Conservation (phyloP, 2,888 invertebrate genomes). For the Chironomus tentans region DNA sequence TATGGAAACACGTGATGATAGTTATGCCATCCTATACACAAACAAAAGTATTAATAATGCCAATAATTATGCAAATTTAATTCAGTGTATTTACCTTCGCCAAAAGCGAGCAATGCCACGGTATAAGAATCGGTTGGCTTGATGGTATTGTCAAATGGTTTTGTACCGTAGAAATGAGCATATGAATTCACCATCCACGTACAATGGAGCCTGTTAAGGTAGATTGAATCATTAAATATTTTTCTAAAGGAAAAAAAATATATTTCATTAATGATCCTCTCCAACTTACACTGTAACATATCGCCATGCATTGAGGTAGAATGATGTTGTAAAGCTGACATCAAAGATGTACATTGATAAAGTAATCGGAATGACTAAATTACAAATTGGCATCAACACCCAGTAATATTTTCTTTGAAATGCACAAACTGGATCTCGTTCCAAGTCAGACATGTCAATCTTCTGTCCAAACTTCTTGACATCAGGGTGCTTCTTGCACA, state of each 20-base stretch:
- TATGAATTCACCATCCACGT: slow-evolving; percentile 94
- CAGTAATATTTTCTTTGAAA: slow-evolving; percentile 74
- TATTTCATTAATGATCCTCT: slow-evolving; percentile 17
- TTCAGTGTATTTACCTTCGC: slow-evolving; percentile 49
- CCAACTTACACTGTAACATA: slow-evolving; percentile 52
- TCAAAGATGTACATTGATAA: slow-evolving; percentile 46
- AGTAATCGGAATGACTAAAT: slow-evolving; percentile 71
- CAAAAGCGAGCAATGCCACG: slow-evolving; percentile 58
- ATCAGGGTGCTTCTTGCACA: slow-evolving; percentile 79
- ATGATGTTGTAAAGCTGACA: neutral
- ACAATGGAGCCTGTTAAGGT: slow-evolving; percentile 50
- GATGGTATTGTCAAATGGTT: slow-evolving; percentile 75
- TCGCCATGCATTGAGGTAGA: slow-evolving; percentile 43
- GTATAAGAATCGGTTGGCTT: slow-evolving; percentile 59
- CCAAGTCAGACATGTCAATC: slow-evolving; percentile 81
- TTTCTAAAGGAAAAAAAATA: neutral
- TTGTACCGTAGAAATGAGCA: slow-evolving; percentile 85
- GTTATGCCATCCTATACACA: slow-evolving; percentile 62
- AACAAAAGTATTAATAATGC: neutral
- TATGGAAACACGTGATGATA: slow-evolving; percentile 83
- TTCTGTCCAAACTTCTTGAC: slow-evolving; percentile 74
- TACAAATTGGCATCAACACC: slow-evolving; percentile 62
- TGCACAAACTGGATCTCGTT: slow-evolving; percentile 71
- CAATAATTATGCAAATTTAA: neutral
- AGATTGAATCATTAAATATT: slow-evolving; percentile 20